phyloP scores from a whole-genome alignment of 2,797 vertebrate genomes.

The Neoniphon sammara region DNA sequence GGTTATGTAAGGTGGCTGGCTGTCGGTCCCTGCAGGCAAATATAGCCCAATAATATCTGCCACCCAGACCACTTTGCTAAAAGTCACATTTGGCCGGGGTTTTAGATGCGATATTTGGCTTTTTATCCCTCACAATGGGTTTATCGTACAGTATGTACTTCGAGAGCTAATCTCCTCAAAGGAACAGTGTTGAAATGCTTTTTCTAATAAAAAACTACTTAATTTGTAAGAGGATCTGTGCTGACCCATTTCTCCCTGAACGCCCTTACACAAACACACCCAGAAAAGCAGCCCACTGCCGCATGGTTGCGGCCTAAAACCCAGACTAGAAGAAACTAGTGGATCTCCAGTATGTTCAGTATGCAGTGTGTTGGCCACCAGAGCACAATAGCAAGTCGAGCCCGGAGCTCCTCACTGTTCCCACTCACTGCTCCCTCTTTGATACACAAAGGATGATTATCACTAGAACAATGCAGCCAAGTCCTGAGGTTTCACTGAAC shows the following conservation, averaged over 20 bases:
- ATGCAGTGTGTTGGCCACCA: constrained; percentile 7
- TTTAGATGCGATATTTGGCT: neutral
- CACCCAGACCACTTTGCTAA: neutral
- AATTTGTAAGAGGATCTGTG: constrained; percentile 59
- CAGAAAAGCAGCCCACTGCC: neutral
- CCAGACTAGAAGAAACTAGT: neutral
- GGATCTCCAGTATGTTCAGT: neutral
- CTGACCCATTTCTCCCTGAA: constrained; percentile 48
- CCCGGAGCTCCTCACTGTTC: constrained; percentile 11
- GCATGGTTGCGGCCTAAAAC: neutral
- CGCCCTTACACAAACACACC: neutral
- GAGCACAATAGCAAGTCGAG: constrained; percentile 24
- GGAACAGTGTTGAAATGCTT: neutral
- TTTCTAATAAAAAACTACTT: constrained; percentile 31
- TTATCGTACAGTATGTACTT: constrained; percentile 5
- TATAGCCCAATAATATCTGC: constrained; percentile 7
- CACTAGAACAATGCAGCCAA: constrained; percentile 7
- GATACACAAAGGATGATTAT: constrained; percentile 29
- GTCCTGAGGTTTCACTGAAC: constrained; percentile 30
- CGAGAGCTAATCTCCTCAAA: constrained; percentile 15
- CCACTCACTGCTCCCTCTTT: constrained; percentile 12
- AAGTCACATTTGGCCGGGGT: constrained; percentile 9
- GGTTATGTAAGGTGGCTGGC: constrained; percentile 61
- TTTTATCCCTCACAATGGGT: constrained; percentile 24
- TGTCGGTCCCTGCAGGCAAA: constrained; percentile 41